A percentile compares a stretch with the other conserved stretches of the same genome.
Evolutionary conservation across 2,888 invertebrate genomes (phyloP).

Genomic region (Synergus itoensis): DNA sequence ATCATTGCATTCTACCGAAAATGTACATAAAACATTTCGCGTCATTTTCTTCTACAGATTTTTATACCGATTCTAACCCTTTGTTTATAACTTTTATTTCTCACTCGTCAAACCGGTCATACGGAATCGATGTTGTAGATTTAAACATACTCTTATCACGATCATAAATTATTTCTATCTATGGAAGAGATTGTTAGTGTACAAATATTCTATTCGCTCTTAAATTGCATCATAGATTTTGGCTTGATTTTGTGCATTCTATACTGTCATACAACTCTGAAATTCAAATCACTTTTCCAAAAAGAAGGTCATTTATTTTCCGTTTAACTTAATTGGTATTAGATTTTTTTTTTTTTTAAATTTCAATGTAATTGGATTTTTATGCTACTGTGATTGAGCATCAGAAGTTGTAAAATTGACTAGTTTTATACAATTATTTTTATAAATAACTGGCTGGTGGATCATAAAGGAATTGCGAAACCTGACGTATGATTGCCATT

Average conservation of each 20-base stretch:
- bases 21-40: slow-evolving; percentile 70
- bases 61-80: slow-evolving; percentile 66
- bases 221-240: slow-evolving; percentile 63
- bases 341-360: slow-evolving; percentile 43
- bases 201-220: slow-evolving; percentile 2
- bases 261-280: slow-evolving; percentile 76
- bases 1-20: slow-evolving; percentile 72
- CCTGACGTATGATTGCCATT: not conserved
- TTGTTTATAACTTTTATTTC: slow-evolving; percentile 21
- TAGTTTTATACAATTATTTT: slow-evolving; percentile 78
- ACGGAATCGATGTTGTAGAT: slow-evolving; percentile 6
- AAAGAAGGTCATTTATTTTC: slow-evolving; percentile 46
- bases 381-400: slow-evolving; percentile 73
- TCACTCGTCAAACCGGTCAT: slow-evolving; percentile 3
- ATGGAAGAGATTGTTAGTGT: slow-evolving; percentile 25
- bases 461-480: slow-evolving; percentile 52
- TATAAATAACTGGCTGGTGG: slow-evolving; percentile 77
- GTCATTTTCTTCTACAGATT: slow-evolving; percentile 68
- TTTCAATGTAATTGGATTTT: slow-evolving; percentile 63
- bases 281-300: slow-evolving; percentile 71
- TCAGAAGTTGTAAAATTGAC: slow-evolving; percentile 77
- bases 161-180: slow-evolving; percentile 34
- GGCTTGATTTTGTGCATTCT: slow-evolving; percentile 76
- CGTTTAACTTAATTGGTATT: slow-evolving; percentile 43
- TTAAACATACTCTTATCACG: not conserved